Conservation (phyloP, 2,888 invertebrate species). For the Drosophila antonietae region DNA sequence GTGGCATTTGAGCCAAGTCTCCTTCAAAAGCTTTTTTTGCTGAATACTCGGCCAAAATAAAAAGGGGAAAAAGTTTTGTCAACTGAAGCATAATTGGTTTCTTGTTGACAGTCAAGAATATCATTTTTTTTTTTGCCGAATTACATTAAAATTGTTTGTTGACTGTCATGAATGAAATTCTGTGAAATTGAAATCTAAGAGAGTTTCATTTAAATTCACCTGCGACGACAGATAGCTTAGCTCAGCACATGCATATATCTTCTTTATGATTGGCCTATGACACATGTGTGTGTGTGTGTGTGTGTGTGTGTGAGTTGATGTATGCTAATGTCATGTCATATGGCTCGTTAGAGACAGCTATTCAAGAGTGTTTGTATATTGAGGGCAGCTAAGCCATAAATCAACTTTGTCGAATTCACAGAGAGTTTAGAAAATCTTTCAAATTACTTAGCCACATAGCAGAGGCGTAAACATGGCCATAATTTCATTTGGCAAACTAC, state of each 20-base stretch:
- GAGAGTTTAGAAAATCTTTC: neutral
- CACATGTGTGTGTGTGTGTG: neutral
- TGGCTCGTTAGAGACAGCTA: constrained; percentile 7
- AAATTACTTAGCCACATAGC: neutral
- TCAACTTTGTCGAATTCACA: neutral
- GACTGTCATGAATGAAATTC: constrained; percentile 1
- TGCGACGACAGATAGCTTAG: neutral
- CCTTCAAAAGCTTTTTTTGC: neutral
- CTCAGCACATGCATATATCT: neutral
- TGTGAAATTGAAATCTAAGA: neutral
- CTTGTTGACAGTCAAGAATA: neutral
- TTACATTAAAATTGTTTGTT: constrained; percentile 4
- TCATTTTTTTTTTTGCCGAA: neutral
- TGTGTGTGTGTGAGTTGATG: neutral
- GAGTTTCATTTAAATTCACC: neutral
- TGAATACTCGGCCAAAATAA: neutral
- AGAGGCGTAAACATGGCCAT: neutral
- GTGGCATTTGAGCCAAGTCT: too few relatives aligned
- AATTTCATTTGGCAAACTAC: constrained; percentile 3
- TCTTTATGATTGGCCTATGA: neutral
- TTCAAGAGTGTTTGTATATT: neutral
- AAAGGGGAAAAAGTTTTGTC: constrained; percentile 7
- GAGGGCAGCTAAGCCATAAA: constrained; percentile 1
- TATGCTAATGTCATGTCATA: constrained; percentile 5
- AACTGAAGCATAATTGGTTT: constrained; percentile 1